phyloP scores from a whole-genome alignment of 2,113 vertebrate genomes.

The Podiceps cristatus region DNA sequence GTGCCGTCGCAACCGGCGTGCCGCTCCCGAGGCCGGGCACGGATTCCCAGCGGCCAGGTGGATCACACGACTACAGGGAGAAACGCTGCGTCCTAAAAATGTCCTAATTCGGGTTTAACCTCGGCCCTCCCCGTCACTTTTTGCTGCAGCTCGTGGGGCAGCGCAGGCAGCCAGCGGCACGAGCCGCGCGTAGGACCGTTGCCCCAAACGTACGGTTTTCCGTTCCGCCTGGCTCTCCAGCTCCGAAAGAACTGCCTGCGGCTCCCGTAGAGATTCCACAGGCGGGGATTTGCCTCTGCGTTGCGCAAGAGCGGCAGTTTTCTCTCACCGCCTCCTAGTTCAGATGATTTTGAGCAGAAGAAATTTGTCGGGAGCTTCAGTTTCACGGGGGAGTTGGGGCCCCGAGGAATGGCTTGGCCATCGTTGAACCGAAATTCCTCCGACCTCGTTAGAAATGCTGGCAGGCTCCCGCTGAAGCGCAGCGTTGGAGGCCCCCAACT shows the following conservation, averaged over 20 bases:
- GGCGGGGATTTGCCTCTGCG: fast-evolving
- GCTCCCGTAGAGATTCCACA: fast-evolving
- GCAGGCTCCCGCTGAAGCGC: neutral
- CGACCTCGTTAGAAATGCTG: neutral
- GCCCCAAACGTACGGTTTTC: neutral
- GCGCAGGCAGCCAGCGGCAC: fast-evolving
- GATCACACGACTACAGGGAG: neutral
- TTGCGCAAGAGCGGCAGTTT: fast-evolving
- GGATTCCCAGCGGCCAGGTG: neutral
- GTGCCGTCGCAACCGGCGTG: no score
- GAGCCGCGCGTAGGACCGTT: no score
- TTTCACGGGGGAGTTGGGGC: neutral
- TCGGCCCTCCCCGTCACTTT: neutral
- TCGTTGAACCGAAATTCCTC: neutral
- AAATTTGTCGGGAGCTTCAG: neutral
- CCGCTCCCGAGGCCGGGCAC: fast-evolving
- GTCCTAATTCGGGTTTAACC: neutral
- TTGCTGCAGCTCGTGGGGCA: neutral
- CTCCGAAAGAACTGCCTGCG: neutral
- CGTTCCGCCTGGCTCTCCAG: fast-evolving
- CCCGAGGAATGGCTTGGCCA: fast-evolving
- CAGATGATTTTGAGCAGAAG: neutral
- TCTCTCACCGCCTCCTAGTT: fast-evolving
- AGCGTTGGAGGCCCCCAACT: neutral
- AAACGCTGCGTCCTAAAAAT: fast-evolving